Evolutionary conservation across 92 coral and sea anemone species (phyloP).

Genomic region (Palythoa caribaeorum): DNA sequence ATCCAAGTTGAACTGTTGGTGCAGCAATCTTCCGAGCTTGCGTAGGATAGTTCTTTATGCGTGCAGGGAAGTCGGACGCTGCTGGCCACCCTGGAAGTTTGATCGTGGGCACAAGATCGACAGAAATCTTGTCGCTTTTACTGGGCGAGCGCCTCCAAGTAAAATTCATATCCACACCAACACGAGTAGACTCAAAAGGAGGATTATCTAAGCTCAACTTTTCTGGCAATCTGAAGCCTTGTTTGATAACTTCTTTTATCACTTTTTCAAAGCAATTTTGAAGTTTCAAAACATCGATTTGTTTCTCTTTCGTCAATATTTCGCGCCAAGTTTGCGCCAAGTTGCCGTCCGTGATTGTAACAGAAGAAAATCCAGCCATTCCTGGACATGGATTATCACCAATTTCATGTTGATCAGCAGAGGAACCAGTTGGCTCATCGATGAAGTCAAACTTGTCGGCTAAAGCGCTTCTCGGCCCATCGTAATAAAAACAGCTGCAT

Average conservation of each 20-base stretch:
- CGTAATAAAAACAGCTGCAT: no score
- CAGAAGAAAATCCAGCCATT: slow-evolving; percentile 6
- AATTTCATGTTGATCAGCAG: no score
- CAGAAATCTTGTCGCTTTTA: background rate
- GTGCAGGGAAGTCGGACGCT: slow-evolving; percentile 29
- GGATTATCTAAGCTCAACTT: background rate
- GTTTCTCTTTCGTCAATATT: background rate
- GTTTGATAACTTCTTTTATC: background rate
- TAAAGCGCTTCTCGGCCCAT: no score
- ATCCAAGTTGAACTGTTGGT: slow-evolving; percentile 24
- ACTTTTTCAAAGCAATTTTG: background rate
- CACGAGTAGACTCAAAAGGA: slow-evolving; percentile 11
- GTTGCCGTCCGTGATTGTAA: background rate
- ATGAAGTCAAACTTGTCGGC: no score
- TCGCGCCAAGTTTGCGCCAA: background rate
- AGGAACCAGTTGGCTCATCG: no score
- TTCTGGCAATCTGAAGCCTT: background rate
- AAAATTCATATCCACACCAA: slow-evolving; percentile 6
- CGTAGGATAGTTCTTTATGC: background rate
- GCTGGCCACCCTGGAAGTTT: slow-evolving; percentile 36
- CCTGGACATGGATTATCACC: no score
- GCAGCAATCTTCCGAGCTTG: slow-evolving; percentile 19
- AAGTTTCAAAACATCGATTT: slow-evolving; percentile 21
- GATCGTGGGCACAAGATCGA: slow-evolving; percentile 27
- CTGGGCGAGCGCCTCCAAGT: background rate